These are phyloP conservation scores for Xerus rutilus DNA, from an alignment of 2,797 vertebrate species.

Conservation along the genomic window DNA sequence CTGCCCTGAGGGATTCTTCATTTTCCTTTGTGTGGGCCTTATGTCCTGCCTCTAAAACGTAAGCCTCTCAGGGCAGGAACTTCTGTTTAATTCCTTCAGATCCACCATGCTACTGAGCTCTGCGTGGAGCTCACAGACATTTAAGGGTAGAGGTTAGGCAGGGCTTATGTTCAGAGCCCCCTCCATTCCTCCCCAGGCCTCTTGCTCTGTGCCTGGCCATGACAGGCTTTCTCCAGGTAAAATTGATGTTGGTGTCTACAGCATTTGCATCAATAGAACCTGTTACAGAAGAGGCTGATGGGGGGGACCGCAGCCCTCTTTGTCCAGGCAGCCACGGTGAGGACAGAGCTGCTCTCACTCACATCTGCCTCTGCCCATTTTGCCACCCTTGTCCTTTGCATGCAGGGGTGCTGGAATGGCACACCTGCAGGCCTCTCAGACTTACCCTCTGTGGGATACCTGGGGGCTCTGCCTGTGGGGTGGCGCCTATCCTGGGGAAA, in stretches of 20 bases:
- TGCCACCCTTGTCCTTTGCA: not conserved
- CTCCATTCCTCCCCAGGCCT: no score
- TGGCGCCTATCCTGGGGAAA: not conserved
- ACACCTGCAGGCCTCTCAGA: not conserved
- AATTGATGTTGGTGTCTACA: not conserved
- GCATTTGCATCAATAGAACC: not conserved
- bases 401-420: accelerated
- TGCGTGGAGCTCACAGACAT: no score
- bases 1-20: not conserved
- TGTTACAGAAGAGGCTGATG: not conserved
- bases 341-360: not conserved
- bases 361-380: not conserved
- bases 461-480: not conserved
- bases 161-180: not conserved
- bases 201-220: not conserved
- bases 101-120: accelerated
- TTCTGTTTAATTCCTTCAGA: not conserved
- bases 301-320: not conserved
- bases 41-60: not conserved
- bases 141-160: not conserved
- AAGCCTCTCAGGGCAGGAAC: not conserved
- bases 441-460: not conserved
- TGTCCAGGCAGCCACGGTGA: not conserved
- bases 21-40: not conserved
- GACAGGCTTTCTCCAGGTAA: not conserved